Conservation (phyloP, 1,140 invertebrate genomes). For the Carposina sasakii region DNA sequence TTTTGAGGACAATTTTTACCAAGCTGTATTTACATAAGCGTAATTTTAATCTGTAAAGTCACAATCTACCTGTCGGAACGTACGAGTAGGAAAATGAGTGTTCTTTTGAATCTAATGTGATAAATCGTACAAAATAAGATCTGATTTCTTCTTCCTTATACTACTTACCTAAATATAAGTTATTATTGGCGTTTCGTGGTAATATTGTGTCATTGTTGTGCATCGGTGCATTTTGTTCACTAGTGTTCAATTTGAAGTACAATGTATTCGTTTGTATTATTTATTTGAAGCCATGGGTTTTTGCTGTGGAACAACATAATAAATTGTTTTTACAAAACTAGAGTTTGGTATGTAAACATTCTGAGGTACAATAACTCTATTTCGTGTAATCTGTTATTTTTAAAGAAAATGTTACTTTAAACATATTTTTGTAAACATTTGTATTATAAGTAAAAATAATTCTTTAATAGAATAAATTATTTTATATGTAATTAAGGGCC, state of each 20-base stretch:
- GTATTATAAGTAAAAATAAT: no score
- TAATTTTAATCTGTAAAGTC: not conserved
- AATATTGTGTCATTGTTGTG: not conserved
- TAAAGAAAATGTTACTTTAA: no score
- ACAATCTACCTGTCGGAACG: conserved; percentile 14
- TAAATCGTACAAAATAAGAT: conserved; percentile 61
- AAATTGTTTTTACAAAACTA: not conserved
- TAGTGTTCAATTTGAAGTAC: not conserved
- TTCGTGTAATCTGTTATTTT: no score
- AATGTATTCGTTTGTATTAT: not conserved
- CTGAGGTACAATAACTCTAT: no score
- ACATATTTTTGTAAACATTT: no score
- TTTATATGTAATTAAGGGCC: no score
- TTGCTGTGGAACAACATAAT: not conserved
- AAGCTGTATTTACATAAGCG: no score
- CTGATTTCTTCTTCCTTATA: conserved; percentile 51
- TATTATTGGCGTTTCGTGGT: conserved; percentile 39
- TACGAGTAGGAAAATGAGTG: conserved; percentile 32
- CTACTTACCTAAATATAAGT: no score
- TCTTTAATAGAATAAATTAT: no score
- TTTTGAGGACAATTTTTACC: no score
- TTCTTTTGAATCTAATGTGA: conserved; percentile 61
- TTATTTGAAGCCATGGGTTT: not conserved
- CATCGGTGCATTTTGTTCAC: not conserved
- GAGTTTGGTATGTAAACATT: not conserved